A percentile compares a stretch with the other conserved stretches of the same genome.
These are phyloP conservation scores for Chironomus striatipennis DNA, from an alignment of 1,140 invertebrate species.

Conservation along the genomic window DNA sequence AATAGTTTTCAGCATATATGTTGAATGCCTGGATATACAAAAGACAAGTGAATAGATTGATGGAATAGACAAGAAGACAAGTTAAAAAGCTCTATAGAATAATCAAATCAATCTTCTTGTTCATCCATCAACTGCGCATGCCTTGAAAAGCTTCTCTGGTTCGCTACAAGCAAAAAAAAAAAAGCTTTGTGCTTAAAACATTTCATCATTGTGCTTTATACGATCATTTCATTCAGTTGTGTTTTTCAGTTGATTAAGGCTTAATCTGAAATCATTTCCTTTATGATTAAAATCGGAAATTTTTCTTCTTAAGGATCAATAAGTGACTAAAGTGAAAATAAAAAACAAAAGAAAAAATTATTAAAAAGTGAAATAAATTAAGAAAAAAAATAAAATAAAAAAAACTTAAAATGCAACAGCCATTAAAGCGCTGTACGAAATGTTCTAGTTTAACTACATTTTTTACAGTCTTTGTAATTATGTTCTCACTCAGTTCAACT, in stretches of 20 bases:
- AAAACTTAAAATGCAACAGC: slow-evolving; percentile 34
- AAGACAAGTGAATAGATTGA: neutral
- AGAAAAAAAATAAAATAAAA: slow-evolving; percentile 18
- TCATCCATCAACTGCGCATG: slow-evolving; percentile 7
- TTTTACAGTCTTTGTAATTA: slow-evolving; percentile 38
- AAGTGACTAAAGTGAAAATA: neutral
- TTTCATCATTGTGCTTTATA: neutral
- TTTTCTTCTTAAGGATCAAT: neutral
- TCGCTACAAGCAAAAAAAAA: slow-evolving; percentile 10
- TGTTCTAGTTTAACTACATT: slow-evolving; percentile 40
- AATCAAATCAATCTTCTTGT: neutral
- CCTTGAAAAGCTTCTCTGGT: neutral
- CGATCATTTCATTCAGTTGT: neutral
- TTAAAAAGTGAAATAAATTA: slow-evolving; percentile 10
- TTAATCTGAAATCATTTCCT: too few relatives aligned
- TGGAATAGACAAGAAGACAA: too few relatives aligned
- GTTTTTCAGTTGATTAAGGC: neutral
- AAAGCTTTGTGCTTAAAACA: neutral
- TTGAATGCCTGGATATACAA: neutral
- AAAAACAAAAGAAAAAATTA: slow-evolving; percentile 17
- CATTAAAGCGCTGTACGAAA: slow-evolving; percentile 39
- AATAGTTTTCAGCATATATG: neutral
- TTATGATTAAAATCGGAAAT: neutral
- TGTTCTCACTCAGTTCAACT: slow-evolving; percentile 43
- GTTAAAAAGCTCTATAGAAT: neutral